These are phyloP conservation scores for Ips typographus DNA, from an alignment of 1,140 invertebrate species.

Conservation along the genomic window DNA sequence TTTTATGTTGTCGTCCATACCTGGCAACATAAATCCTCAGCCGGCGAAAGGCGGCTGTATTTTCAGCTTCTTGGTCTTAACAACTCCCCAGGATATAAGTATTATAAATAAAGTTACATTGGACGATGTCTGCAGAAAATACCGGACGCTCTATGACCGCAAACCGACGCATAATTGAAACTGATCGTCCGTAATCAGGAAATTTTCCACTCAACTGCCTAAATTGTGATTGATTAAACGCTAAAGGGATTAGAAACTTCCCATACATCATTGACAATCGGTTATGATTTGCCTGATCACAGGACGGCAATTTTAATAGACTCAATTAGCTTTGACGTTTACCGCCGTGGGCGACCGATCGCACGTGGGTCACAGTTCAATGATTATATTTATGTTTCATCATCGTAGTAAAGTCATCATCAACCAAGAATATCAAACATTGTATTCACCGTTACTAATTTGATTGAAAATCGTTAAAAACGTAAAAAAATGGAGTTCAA, in stretches of 20 bases:
- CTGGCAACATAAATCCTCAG: not conserved
- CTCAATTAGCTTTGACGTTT: no score
- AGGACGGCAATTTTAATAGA: no score
- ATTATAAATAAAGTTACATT: not conserved
- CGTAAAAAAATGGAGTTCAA: no score
- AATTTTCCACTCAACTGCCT: not conserved
- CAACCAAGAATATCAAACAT: no score
- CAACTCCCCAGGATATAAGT: not conserved
- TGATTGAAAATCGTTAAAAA: no score
- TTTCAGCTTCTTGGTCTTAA: not conserved
- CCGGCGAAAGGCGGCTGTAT: not conserved
- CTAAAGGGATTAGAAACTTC: not conserved
- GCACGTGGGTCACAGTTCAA: no score
- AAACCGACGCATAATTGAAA: not conserved
- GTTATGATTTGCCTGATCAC: no score
- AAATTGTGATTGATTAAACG: constrained; percentile 2
- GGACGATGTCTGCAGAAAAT: not conserved
- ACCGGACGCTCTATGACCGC: not conserved
- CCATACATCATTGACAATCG: no score
- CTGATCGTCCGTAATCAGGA: constrained; percentile 1
- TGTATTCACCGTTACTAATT: no score
- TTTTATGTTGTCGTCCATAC: constrained; percentile 24
- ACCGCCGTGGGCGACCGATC: no score
- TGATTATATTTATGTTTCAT: no score
- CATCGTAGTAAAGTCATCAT: no score